Evolutionary conservation across 2,888 invertebrate genomes (phyloP).

Genomic region (Ariolimax columbianus): DNA sequence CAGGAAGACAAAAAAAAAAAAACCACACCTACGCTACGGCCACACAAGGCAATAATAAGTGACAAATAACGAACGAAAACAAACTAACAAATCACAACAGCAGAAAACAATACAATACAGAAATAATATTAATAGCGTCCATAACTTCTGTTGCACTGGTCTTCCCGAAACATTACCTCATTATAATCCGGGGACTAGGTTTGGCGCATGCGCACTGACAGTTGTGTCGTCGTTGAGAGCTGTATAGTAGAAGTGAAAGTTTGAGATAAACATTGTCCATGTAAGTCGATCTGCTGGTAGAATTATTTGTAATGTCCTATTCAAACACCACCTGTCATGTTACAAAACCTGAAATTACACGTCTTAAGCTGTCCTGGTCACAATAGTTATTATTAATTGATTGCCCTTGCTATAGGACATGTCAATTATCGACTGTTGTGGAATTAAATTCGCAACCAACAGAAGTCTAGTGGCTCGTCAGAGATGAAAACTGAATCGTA

Average conservation of each 20-base stretch:
- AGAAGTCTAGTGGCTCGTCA: not conserved
- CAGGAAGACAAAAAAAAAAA: too few relatives aligned
- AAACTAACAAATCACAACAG: too few relatives aligned
- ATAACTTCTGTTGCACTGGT: not conserved
- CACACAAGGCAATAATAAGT: too few relatives aligned
- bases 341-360: not conserved
- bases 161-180: conserved; percentile 47
- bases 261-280: conserved; percentile 32
- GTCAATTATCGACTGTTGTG: not conserved
- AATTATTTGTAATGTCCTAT: not conserved
- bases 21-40: too few relatives aligned
- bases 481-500: too few relatives aligned
- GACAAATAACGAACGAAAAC: too few relatives aligned
- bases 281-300: conserved; percentile 12
- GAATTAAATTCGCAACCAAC: not conserved
- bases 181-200: conserved; percentile 50
- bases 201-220: conserved; percentile 54
- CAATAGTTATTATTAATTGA: not conserved
- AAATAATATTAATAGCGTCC: not conserved
- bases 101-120: too few relatives aligned
- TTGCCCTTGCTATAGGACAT: not conserved
- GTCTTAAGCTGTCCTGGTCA: not conserved
- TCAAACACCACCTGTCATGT: not conserved
- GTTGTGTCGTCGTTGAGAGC: conserved; percentile 64
- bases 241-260: conserved; percentile 32